Percentiles rank a stretch among this genome's conserved stretches.
Conservation (phyloP, 2,888 invertebrate genomes). For the Caenorhabditis drosophilae region DNA sequence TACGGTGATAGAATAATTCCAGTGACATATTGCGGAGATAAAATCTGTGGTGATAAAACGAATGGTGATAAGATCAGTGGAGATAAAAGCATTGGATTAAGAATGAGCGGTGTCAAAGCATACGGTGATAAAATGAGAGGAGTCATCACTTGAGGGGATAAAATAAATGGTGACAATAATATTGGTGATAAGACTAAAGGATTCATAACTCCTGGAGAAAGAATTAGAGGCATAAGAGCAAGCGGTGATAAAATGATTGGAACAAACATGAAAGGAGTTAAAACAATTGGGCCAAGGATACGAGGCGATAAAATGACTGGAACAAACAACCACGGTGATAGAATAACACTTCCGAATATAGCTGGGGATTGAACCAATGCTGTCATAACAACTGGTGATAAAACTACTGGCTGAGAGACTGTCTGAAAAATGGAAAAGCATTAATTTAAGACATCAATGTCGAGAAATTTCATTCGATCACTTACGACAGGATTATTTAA, state of each 20-base stretch:
- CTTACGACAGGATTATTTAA: slow-evolving; percentile 12
- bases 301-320: slow-evolving; percentile 40
- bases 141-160: slow-evolving; percentile 53
- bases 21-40: slow-evolving; percentile 45
- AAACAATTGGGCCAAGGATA: slow-evolving; percentile 30
- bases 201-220: slow-evolving; percentile 44
- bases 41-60: slow-evolving; percentile 51
- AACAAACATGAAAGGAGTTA: slow-evolving; percentile 44
- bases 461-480: slow-evolving; percentile 10
- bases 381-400: slow-evolving; percentile 24
- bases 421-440: slow-evolving; percentile 26
- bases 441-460: too few relatives aligned
- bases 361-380: slow-evolving; percentile 36
- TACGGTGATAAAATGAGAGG: slow-evolving; percentile 52
- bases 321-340: slow-evolving; percentile 53
- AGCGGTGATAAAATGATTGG: slow-evolving; percentile 53
- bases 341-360: slow-evolving; percentile 30
- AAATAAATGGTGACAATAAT: slow-evolving; percentile 47
- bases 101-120: slow-evolving; percentile 43
- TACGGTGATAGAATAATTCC: slow-evolving; percentile 43
- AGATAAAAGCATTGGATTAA: slow-evolving; percentile 45
- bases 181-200: slow-evolving; percentile 45
- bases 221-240: slow-evolving; percentile 44
- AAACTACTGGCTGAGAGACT: slow-evolving; percentile 30
- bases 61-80: slow-evolving; percentile 50